Evolutionary conservation across 2,888 invertebrate genomes (phyloP), one percentile per base, ranked within the genome.

Genomic region (Nemoura dubitans): DNA sequence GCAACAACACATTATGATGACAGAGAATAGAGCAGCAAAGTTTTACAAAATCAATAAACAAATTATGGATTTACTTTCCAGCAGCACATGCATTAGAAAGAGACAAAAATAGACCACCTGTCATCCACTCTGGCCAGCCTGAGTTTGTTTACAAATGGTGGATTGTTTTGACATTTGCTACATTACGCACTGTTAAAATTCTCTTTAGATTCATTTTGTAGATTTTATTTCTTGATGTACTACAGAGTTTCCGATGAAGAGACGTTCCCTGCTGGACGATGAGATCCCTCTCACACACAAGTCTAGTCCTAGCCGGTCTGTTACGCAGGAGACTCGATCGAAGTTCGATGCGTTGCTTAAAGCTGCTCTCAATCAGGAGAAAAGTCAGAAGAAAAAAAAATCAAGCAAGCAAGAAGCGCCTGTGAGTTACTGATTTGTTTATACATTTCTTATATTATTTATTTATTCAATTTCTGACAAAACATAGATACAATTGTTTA

Each of bases 301-400:
- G n/a, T 42, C 85, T 5, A 81, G 30, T 81, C 78, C 88, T 76
- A 87, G 89, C 88, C 7, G 84, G 28, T 27, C 84, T 14, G 87
- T 90, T 81, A 90, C 89, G 86, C 88, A 89, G 80, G 90, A 91
- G 89, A 91, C 91, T 16, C 90, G 90, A 89, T 89, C 89, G 43
- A 90, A 90, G 87, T 91, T 91, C 88, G 90, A 91, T 59, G 89
- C 89, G 7, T 88, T 91, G 86, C 87, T 91, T 59, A 90, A 90
- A 88, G 87, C 89, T 27, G 90, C 90, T 0, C 88, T 90, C 28
- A 88, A 87, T 21, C 85, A 87, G 27, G 89, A 88, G 78, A 87
- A 87, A 77, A 89, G 89, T 85, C 89, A 89, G 83, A 90, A 89
- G 86, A 90, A 85, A 27, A 59, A 76, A 29, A 5, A 84, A n/a